Base-by-base conservation (phyloP, 2,113 vertebrate genomes). In the Alosa alosa region DNA sequence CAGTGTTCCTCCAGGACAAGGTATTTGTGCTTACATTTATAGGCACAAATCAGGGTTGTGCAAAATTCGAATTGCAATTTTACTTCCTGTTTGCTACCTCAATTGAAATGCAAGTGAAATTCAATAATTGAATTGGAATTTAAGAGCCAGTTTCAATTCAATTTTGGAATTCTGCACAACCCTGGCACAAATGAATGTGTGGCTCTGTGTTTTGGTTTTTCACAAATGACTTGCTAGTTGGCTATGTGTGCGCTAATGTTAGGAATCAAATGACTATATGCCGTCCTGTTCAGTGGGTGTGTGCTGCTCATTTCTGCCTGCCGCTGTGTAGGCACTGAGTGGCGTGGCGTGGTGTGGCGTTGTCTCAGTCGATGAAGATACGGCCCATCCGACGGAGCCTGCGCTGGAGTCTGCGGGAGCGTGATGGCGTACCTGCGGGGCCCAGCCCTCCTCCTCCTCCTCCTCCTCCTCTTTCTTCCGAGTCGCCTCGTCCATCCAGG, bases 401-500 rank as follows among this genome's bases (percentile, higher is more conserved):
- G 75, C 87, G 91, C 87, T 91, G 92, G 88, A 94, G 92, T 0
- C 1, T 7, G 72, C 25, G 82, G 68, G 57, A 82, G 55, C 39
- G 86, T 86, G 41, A 84, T 60, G 78, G 44, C 4, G n/a, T 83
- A 93, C 93, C 93, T 94, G 92, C 64, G 84, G 92, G 95, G 83
- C 93, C 44, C 84, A 93, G 94, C 3, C 91, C 85, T 90, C 93
- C 78, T 75, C 31, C 31, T 31, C 31, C 31, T 31, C 31, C 31
- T 31, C 31, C 31, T n/a, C 64, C 64, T 31, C 72, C 60, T 64
- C 60, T 8, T 64, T 8, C 72, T 39, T 78, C 72, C 49, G 91
- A 90, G 87, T 95, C 94, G 4, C 89, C 83, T 85, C 93, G 91
- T n/a, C 94, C 81, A 1, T 98, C 97, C 18, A 95, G 95, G 8